These are phyloP conservation scores for Brachypalpus laphriformis DNA, from an alignment of 2,888 invertebrate genomes.

Conservation along the genomic window DNA sequence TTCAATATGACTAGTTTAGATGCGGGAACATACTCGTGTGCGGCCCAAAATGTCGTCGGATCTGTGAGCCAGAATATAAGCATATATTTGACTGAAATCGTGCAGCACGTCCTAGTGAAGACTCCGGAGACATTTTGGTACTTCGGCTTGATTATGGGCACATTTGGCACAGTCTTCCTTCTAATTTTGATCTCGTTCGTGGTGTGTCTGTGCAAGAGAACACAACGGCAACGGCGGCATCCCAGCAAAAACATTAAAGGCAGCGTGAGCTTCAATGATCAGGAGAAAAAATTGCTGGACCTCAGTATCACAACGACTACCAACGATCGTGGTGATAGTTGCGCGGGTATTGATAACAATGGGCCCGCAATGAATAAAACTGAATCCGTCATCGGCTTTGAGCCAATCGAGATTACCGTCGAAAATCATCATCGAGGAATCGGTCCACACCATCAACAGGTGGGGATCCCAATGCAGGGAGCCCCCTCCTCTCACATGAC, in stretches of 20 bases:
- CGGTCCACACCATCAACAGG: conserved; percentile 76
- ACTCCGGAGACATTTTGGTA: conserved; percentile 92
- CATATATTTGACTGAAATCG: conserved; percentile 87
- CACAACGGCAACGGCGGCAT: conserved; percentile 84
- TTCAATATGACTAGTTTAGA: conserved; percentile 91
- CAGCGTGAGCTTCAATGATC: conserved; percentile 93
- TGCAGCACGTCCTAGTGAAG: conserved; percentile 83
- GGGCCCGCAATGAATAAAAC: conserved; percentile 84
- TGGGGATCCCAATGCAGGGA: conserved; percentile 53
- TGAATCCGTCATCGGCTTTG: conserved; percentile 84
- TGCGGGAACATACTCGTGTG: conserved; percentile 92
- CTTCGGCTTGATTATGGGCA: conserved; percentile 88
- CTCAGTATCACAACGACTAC: conserved; percentile 90
- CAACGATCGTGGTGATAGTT: conserved; percentile 86
- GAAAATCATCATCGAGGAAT: conserved; percentile 82
- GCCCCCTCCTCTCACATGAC: conserved; percentile 52
- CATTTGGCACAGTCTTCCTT: conserved; percentile 86
- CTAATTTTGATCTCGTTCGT: conserved; percentile 86
- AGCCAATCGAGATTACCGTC: conserved; percentile 86
- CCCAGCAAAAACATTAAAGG: conserved; percentile 89
- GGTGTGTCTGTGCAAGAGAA: conserved; percentile 84
- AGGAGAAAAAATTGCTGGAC: conserved; percentile 93
- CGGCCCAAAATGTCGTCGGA: conserved; percentile 82
- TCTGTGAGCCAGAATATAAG: conserved; percentile 84
- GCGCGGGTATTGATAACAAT: conserved; percentile 85